phyloP scores from a whole-genome alignment of 2,113 vertebrate species.

The Heterochromis multidens region DNA sequence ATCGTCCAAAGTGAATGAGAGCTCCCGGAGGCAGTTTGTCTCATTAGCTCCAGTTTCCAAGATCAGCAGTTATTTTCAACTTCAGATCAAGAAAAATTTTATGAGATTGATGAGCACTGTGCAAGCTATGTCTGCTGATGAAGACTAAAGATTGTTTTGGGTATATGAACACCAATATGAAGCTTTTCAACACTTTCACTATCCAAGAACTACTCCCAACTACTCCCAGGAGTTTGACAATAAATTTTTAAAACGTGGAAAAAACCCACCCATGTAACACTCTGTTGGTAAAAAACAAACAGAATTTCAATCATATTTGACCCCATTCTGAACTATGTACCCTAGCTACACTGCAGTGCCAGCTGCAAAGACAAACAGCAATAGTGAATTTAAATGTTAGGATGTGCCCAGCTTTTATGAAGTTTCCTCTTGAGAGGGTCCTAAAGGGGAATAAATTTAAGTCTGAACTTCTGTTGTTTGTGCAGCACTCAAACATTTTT shows the following conservation, averaged over 20 bases:
- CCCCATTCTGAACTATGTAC: neutral
- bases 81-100: neutral
- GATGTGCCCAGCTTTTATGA: conserved; percentile 1
- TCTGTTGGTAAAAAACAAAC: neutral
- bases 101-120: neutral
- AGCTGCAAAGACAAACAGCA: neutral
- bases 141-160: neutral
- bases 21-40: neutral
- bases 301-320: neutral
- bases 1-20: neutral
- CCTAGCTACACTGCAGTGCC: neutral
- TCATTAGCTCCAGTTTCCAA: neutral
- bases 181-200: neutral
- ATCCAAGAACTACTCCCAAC: neutral
- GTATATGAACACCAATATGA: neutral
- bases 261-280: neutral
- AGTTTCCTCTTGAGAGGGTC: neutral
- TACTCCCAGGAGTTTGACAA: neutral
- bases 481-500: neutral
- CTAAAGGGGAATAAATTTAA: neutral
- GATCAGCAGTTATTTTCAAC: neutral
- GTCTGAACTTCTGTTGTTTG: neutral
- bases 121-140: neutral
- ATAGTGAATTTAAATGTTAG: neutral
- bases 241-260: neutral